Evolutionary conservation across 2,797 vertebrate species (phyloP).

Genomic region (Octomys mimax): DNA sequence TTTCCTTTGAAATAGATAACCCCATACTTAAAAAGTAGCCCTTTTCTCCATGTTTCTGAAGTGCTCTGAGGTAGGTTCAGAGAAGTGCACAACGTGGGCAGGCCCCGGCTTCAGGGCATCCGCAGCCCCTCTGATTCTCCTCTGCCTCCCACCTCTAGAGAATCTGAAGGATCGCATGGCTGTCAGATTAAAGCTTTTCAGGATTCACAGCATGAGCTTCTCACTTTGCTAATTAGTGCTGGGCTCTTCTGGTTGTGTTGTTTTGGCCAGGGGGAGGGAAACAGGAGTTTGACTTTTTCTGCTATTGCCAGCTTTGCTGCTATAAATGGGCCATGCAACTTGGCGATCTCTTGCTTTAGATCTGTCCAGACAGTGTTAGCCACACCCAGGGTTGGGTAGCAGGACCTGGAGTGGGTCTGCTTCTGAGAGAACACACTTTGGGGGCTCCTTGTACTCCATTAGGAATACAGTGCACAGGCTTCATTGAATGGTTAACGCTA

Average conservation of each 20-base stretch:
- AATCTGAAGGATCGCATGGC: slow-evolving; percentile 46
- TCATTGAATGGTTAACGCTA: not conserved
- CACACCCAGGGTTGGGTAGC: not conserved
- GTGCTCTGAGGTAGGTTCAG: not conserved
- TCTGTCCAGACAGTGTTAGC: not conserved
- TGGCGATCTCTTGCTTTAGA: slow-evolving; percentile 4
- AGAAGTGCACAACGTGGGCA: not conserved
- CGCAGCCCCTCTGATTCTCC: not conserved
- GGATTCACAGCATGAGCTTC: slow-evolving; percentile 67
- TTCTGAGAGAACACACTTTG: not conserved
- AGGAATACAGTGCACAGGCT: not conserved
- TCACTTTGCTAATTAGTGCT: slow-evolving; percentile 66
- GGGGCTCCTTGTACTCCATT: not conserved
- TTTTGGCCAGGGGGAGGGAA: not conserved
- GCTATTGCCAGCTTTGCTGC: slow-evolving; percentile 59
- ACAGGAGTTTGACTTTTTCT: slow-evolving; percentile 28
- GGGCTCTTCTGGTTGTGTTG: slow-evolving; percentile 50
- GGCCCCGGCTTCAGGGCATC: not conserved
- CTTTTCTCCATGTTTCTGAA: slow-evolving; percentile 3
- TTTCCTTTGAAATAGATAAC: slow-evolving; percentile 52
- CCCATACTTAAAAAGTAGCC: not conserved
- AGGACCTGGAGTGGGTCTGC: not conserved
- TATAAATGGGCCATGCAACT: slow-evolving; percentile 60
- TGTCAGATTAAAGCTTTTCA: slow-evolving; percentile 56
- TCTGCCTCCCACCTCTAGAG: not conserved